These are phyloP conservation scores for Pelagia noctiluca DNA, from an alignment of 30 jellyfish, hydroid and myxozoan genomes.

Conservation along the genomic window DNA sequence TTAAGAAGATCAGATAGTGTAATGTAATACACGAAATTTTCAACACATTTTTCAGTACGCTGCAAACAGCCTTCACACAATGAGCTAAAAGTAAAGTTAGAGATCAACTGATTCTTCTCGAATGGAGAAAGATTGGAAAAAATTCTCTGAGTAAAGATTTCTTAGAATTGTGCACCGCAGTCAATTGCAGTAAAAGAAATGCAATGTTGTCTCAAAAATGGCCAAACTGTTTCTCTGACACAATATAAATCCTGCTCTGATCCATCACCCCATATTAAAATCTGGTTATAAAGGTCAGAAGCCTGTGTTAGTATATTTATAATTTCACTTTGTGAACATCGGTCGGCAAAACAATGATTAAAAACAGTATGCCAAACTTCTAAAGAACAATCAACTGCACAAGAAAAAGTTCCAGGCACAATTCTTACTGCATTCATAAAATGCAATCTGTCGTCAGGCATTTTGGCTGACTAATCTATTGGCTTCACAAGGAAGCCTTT, in stretches of 20 bases:
- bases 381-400: conserved; percentile 45
- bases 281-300: conserved; percentile 18
- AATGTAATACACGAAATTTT: conserved; percentile 14
- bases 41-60: not conserved
- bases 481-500: conserved; percentile 23
- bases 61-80: conserved; percentile 5
- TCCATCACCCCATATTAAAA: conserved; percentile 7
- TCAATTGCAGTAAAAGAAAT: conserved; percentile 19
- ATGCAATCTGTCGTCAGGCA: conserved; percentile 44
- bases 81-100: conserved; percentile 4
- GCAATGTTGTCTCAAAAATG: conserved; percentile 15
- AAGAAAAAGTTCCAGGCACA: conserved; percentile 28
- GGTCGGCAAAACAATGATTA: not conserved
- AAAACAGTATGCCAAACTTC: conserved; percentile 37
- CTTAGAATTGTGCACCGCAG: conserved; percentile 46
- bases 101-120: conserved; percentile 14
- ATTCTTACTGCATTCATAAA: conserved; percentile 42
- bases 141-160: conserved; percentile 11
- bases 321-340: conserved; percentile 7
- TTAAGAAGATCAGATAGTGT: conserved; percentile 8
- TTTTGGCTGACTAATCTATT: not conserved
- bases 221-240: conserved; percentile 30
- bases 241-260: conserved; percentile 10
- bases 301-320: not conserved
- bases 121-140: conserved; percentile 8